A percentile compares a stretch with the other conserved stretches of the same genome.
Conservation (phyloP, 2,888 invertebrate species). For the Steinernema carpocapsae region DNA sequence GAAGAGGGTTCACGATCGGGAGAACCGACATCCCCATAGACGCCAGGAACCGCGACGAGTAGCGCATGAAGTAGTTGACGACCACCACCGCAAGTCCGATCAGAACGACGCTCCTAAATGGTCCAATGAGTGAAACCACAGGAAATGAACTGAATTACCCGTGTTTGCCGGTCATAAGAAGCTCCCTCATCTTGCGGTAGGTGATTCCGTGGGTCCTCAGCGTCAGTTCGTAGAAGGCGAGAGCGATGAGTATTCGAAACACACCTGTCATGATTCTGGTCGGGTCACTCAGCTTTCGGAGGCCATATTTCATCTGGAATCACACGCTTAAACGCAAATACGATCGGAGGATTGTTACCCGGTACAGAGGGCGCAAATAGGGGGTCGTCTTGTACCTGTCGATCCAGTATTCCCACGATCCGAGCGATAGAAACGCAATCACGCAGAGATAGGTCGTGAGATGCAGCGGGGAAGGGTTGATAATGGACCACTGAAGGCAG, state of each 20-base stretch:
- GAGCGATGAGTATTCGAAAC: slow-evolving; percentile 44
- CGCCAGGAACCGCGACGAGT: slow-evolving; percentile 60
- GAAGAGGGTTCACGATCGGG: slow-evolving; percentile 56
- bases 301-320: slow-evolving; percentile 61
- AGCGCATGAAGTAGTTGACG: slow-evolving; percentile 55
- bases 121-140: not conserved
- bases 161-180: not conserved
- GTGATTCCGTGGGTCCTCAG: not conserved
- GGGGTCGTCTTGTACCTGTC: slow-evolving; percentile 34
- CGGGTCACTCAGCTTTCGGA: slow-evolving; percentile 50
- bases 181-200: not conserved
- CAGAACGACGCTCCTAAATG: slow-evolving; percentile 37
- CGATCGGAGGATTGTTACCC: slow-evolving; percentile 8
- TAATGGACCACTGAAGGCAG: not conserved
- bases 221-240: slow-evolving; percentile 42
- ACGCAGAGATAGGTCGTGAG: slow-evolving; percentile 48
- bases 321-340: not conserved
- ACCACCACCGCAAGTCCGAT: slow-evolving; percentile 49
- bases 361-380: not conserved
- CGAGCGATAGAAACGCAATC: slow-evolving; percentile 55
- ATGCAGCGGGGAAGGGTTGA: slow-evolving; percentile 43
- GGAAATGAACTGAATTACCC: slow-evolving; percentile 36
- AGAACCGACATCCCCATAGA: slow-evolving; percentile 54
- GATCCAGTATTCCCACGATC: slow-evolving; percentile 66
- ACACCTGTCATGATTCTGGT: not conserved